Conservation (phyloP, 2,113 vertebrate genomes). For the Cololabis saira region DNA sequence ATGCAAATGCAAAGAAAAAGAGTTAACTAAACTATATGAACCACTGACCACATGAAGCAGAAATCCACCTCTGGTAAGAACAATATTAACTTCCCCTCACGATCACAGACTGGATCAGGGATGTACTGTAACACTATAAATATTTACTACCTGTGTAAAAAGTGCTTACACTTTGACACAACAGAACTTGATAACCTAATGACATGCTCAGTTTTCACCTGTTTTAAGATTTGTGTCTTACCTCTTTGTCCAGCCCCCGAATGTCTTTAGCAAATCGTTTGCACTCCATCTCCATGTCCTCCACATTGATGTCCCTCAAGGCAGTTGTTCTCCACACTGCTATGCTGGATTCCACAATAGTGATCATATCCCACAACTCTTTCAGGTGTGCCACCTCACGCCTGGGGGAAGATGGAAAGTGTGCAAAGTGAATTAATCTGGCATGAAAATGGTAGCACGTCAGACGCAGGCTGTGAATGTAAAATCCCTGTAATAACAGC, state of each 20-base stretch:
- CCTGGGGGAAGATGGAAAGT: conserved; percentile 22
- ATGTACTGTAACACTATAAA: no score
- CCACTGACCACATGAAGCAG: no score
- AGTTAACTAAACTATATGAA: no score
- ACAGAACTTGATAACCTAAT: background rate
- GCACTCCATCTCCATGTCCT: conserved; percentile 92
- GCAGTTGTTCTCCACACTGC: conserved; percentile 86
- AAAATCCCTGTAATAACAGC: conserved; percentile 3
- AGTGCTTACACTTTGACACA: background rate
- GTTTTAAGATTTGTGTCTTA: conserved; percentile 61
- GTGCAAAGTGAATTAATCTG: conserved; percentile 10
- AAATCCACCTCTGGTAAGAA: no score
- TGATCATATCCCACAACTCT: conserved; percentile 89
- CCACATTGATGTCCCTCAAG: conserved; percentile 90
- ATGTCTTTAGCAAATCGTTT: conserved; percentile 89
- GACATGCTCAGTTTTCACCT: background rate
- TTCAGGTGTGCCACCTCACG: conserved; percentile 85
- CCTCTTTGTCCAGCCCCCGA: conserved; percentile 88
- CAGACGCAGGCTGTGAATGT: conserved; percentile 2
- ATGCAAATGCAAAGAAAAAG: no score
- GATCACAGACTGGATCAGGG: no score
- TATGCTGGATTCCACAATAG: conserved; percentile 84
- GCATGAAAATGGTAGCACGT: conserved; percentile 1
- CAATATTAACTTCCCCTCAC: no score
- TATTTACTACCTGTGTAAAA: no score